Conservation (phyloP, 2,113 vertebrate species). For the Pelecanoides urinatrix region DNA sequence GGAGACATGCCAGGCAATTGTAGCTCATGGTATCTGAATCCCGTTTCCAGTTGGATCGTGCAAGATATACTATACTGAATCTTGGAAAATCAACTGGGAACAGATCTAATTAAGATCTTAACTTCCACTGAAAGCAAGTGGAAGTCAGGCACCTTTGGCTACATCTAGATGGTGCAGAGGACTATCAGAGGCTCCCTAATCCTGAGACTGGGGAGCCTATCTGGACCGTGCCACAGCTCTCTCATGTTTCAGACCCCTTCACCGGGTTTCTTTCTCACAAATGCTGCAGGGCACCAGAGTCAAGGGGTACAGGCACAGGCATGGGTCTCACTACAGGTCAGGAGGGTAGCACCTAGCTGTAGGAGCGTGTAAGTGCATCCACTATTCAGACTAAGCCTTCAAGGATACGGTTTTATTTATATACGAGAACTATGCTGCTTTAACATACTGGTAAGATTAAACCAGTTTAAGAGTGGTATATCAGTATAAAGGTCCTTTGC, state of each 20-base stretch:
- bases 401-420: neutral
- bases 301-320: rapidly evolving
- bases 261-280: neutral
- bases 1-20: neutral
- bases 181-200: neutral
- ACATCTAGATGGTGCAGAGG: neutral
- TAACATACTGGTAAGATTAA: neutral
- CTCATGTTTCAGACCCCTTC: neutral
- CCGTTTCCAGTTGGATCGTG: neutral
- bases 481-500: neutral
- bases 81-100: neutral
- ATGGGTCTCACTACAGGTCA: neutral
- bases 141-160: neutral
- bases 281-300: neutral
- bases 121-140: neutral
- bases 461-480: neutral
- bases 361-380: neutral
- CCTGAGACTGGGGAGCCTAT: neutral
- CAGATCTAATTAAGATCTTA: neutral
- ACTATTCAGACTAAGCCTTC: neutral
- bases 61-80: neutral
- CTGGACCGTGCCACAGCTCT: neutral
- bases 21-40: neutral
- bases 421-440: neutral
- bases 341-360: neutral